Percentiles rank a stretch among this genome's conserved stretches.
phyloP scores from a whole-genome alignment of 2,797 vertebrate species.

The Salarias fasciatus region DNA sequence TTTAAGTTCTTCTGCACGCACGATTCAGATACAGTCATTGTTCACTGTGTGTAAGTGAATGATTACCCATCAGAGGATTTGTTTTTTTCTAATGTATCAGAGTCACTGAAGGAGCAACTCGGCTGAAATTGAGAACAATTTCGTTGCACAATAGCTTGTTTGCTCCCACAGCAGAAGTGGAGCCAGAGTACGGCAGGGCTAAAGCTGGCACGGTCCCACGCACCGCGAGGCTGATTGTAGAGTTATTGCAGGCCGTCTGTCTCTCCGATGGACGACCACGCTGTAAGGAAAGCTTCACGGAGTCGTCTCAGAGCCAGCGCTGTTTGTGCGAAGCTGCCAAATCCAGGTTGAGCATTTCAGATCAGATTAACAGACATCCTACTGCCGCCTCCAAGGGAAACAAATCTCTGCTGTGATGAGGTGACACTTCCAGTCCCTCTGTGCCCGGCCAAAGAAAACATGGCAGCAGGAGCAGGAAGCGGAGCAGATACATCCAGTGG shows the following conservation, averaged over 20 bases:
- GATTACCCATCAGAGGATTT: neutral
- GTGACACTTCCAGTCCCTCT: slow-evolving; percentile 74
- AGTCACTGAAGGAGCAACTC: slow-evolving; percentile 19
- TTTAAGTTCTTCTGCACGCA: neutral
- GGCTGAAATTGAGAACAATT: slow-evolving; percentile 36
- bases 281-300: slow-evolving; percentile 30
- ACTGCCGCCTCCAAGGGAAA: slow-evolving; percentile 65
- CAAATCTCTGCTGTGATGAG: slow-evolving; percentile 71
- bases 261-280: slow-evolving; percentile 47
- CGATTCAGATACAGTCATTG: neutral
- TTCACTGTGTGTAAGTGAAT: neutral
- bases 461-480: slow-evolving; percentile 35
- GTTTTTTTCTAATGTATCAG: slow-evolving; percentile 21
- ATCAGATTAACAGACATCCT: slow-evolving; percentile 78
- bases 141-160: slow-evolving; percentile 41
- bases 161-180: slow-evolving; percentile 23
- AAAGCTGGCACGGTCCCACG: slow-evolving; percentile 42
- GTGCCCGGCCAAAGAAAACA: slow-evolving; percentile 69
- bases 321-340: slow-evolving; percentile 70
- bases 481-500: slow-evolving; percentile 28
- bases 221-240: slow-evolving; percentile 38
- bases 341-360: slow-evolving; percentile 64
- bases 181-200: slow-evolving; percentile 39
- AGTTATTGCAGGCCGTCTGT: slow-evolving; percentile 54
- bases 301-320: slow-evolving; percentile 41